Base-by-base conservation (phyloP, 2,113 vertebrate species). In the Psilopsiagon aurifrons region DNA sequence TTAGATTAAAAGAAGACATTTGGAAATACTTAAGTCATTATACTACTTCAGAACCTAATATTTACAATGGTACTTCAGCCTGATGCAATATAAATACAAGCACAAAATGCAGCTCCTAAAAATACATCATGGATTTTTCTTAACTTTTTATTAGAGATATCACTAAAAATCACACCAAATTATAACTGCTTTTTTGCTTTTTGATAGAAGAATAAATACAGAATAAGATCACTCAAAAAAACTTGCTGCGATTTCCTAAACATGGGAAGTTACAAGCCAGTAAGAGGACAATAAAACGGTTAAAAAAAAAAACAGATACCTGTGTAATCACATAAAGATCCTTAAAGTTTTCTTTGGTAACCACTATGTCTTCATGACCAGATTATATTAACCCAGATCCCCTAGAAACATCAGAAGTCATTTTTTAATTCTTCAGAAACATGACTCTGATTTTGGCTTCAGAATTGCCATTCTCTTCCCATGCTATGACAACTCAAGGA, bases 1-100 rank as follows among this genome's bases (percentile, higher is more conserved):
- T 39, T 62, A 88, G 35, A 91, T 85, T 88, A 95, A 80, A 59
- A 69, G 28, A 91, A 83, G 51, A 43, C 33, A 63, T 92, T 95
- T 76, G 68, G 54, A 92, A 91, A 88, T 77, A 92, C 52, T 85
- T 90, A 91, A 86, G 31, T 76, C 78, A 95, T 75, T 71, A 90
- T 41, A 63, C 16, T 51, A 88, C 71, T 92, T 94, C 75, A 90
- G 82, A 91, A 43, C 15, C 13, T 93, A 63, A 51, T 68, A 93
- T 69, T 88, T 87, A 76, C 43, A 67, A 88, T 28, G 24, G 10
- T 47, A 90, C 60, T 92, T 95, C 54, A 92, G 44, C 60, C 60
- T 28, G 18, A 17, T 86, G 33, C 20, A 90, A 86, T 52, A 88
- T 29, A 88, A 96, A 88, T 27, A 91, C 78, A 86, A 88, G 11